Evolutionary conservation across 1,140 invertebrate species (phyloP).

Genomic region (Ptiloglossa arizonensis): DNA sequence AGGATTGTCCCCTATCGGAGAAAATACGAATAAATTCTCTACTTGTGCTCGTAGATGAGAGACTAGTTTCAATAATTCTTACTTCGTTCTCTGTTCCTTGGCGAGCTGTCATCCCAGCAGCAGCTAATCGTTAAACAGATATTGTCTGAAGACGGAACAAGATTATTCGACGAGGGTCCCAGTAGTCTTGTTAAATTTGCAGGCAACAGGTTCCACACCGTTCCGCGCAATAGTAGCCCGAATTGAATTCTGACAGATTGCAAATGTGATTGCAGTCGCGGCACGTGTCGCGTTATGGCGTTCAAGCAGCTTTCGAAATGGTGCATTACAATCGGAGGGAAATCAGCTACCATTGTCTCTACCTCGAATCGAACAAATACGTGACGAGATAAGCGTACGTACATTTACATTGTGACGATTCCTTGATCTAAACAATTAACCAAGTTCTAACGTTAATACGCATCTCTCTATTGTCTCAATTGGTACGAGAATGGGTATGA

Average conservation of each 20-base stretch:
- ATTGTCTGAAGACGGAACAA: not conserved
- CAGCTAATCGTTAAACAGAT: slow-evolving; percentile 4
- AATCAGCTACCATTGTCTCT: slow-evolving; percentile 33
- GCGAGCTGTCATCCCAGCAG: not conserved
- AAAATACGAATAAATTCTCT: too few species aligned
- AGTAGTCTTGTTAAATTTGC: slow-evolving; percentile 26
- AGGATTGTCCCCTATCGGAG: too few species aligned
- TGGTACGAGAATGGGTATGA: too few species aligned
- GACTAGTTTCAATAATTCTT: not conserved
- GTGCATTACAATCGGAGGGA: not conserved
- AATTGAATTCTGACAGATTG: slow-evolving; percentile 45
- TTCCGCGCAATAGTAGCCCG: slow-evolving; percentile 9
- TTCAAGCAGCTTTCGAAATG: slow-evolving; percentile 24
- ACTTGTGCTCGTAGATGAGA: not conserved
- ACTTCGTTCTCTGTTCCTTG: not conserved
- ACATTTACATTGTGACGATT: not conserved
- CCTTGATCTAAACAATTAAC: too few species aligned
- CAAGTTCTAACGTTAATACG: too few species aligned
- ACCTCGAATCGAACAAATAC: not conserved
- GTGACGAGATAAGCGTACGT: slow-evolving; percentile 8
- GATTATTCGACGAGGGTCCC: slow-evolving; percentile 22
- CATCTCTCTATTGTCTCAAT: too few species aligned
- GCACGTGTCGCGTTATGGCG: slow-evolving; percentile 44
- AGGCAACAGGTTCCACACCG: slow-evolving; percentile 40
- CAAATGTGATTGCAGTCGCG: slow-evolving; percentile 39